Base-by-base conservation (phyloP, 2,113 vertebrate genomes). In the Pelobates fuscus region DNA sequence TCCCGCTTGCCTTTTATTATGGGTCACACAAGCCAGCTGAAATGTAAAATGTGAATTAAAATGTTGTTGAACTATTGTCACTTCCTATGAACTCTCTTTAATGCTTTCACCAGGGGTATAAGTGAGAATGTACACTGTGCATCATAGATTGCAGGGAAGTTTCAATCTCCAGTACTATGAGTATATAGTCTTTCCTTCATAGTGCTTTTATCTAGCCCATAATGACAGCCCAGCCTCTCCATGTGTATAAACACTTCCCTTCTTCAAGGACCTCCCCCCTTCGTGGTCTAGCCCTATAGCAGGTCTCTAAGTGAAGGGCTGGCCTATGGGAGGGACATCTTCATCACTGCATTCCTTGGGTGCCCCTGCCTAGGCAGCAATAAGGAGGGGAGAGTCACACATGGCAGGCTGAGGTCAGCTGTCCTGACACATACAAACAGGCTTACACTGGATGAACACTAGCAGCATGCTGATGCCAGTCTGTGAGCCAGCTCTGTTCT, bases 211-310 rank as follows among this genome's bases (percentile, higher is more conserved):
- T n/a, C n/a, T n/a, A n/a, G n/a, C 58, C 30, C 30, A 15, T 8
- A 14, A 17, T 30, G 41, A 24, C 69, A 26, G 60, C 4, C 60
- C 43, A 58, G 62, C 62, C 71, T 74, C 49, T 17, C 63, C 3
- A 26, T 75, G 72, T 75, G 54, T 75, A 55, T 54, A 74, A 74
- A 75, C 71, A 75, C 46, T 25, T 25, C 46, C n/a, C 11, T 14
- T 2, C 1, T 3, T 8, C 6, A 27, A 24, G 12, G 1, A n/a
- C 44, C 49, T 17, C 63, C 70, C 68, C 54, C 20, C n/a, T 17
- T 44, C 1, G 20, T 5, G 2, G 5, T 7, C 3, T 23, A 17
- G 23, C 12, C 71, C 71, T 25, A 65, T 73, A 11, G 17, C 27
- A 15, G 61, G 21, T 4, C 61, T 14, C 26, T 23, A 23, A 14